Evolutionary conservation across 2,113 vertebrate species (phyloP).

Genomic region (Chionodraco myersi): DNA sequence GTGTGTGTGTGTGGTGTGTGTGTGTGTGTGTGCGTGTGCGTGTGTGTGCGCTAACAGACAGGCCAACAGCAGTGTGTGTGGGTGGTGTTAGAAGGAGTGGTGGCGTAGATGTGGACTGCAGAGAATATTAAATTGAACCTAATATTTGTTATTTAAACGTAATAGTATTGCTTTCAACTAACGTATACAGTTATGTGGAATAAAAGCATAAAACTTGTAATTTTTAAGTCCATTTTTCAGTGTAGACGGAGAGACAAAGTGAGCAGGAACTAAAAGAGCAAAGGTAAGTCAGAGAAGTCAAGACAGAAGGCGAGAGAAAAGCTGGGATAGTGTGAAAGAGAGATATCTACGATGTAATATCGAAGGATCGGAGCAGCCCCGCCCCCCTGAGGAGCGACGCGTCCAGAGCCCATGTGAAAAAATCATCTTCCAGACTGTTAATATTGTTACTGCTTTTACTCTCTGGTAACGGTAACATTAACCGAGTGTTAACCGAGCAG

Average conservation of each 20-base stretch:
- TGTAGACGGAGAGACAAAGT: neutral
- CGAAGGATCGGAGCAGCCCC: too few relatives aligned
- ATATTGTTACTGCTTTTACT: too few relatives aligned
- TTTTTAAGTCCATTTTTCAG: too few relatives aligned
- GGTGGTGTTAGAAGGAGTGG: conserved; percentile 30
- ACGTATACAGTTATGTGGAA: too few relatives aligned
- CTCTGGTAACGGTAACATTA: too few relatives aligned
- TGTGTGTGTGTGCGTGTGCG: neutral
- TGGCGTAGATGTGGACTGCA: conserved; percentile 21
- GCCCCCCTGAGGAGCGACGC: too few relatives aligned
- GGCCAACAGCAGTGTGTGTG: conserved; percentile 61
- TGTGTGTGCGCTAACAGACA: conserved; percentile 21
- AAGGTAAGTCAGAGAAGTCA: conserved; percentile 36
- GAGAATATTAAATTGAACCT: neutral
- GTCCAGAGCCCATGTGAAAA: too few relatives aligned
- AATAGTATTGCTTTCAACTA: too few relatives aligned
- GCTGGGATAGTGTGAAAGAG: neutral
- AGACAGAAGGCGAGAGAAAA: neutral
- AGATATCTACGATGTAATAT: neutral
- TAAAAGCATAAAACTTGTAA: too few relatives aligned
- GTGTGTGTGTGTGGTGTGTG: conserved; percentile 49
- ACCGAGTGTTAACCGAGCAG: too few relatives aligned
- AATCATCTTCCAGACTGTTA: too few relatives aligned
- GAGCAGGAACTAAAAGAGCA: conserved; percentile 42
- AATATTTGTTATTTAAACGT: too few relatives aligned